These are phyloP conservation scores for Corapipo altera DNA, from an alignment of 2,113 vertebrate species.

Conservation along the genomic window DNA sequence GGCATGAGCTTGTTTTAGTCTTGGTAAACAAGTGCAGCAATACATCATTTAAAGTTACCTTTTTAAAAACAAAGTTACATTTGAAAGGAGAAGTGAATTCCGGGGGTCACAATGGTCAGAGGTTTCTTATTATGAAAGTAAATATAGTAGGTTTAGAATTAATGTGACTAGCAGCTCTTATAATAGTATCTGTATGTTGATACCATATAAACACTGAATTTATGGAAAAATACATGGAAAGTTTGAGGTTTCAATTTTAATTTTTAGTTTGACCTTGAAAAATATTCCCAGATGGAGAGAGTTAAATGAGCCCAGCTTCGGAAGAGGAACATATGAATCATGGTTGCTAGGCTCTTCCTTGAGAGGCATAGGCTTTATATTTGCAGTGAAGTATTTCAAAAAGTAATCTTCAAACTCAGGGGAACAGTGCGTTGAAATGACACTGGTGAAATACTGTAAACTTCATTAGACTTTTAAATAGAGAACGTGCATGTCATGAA, in stretches of 20 bases:
- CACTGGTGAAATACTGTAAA: slow-evolving; percentile 15
- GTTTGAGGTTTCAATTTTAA: background rate
- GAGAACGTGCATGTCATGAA: background rate
- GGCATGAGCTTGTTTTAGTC: background rate
- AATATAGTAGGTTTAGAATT: background rate
- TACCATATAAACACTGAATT: background rate
- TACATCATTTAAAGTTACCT: background rate
- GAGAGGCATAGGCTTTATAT: background rate
- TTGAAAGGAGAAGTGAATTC: slow-evolving; percentile 11
- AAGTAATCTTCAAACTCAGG: background rate
- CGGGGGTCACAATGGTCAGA: background rate
- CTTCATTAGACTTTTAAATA: slow-evolving; percentile 19
- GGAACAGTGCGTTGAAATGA: background rate
- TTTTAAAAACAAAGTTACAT: background rate
- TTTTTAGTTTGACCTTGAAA: slow-evolving; percentile 44
- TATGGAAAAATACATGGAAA: background rate
- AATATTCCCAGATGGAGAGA: slow-evolving; percentile 34
- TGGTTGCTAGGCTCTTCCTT: background rate
- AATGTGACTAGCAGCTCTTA: background rate
- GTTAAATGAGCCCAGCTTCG: slow-evolving; percentile 33
- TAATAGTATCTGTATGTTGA: background rate
- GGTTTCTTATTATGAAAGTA: background rate
- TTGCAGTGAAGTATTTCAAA: slow-evolving; percentile 11
- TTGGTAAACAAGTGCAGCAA: background rate
- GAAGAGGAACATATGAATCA: slow-evolving; percentile 41